Evolutionary conservation across 2,113 vertebrate species (phyloP), one percentile per base, ranked within the genome.

Genomic region (Pseudorhombus dupliciocellatus): DNA sequence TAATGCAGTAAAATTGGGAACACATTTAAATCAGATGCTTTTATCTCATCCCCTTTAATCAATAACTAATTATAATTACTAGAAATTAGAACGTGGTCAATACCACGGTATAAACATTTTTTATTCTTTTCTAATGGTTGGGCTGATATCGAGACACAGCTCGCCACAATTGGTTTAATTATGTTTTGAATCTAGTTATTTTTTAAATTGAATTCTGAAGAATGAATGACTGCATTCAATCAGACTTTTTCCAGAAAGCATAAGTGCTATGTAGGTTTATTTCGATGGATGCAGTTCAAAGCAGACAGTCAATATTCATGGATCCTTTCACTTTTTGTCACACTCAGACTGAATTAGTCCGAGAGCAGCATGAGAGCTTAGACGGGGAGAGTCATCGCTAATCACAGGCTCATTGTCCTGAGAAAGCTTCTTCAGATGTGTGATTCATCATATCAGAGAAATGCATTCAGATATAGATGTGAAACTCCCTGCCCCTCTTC

Each of bases 401-500:
- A 69, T 80, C 68, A 79, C 69, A 69, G 71, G 22, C 68, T 64
- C 68, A 70, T 59, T 22, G 60, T 66, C 54, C 44, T 46, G 44
- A 79, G 72, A 44, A 60, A 46, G 44, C 44, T 53, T 37, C 66
- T 66, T 63, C 70, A 70, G 54, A 75, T 44, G 66, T 73, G 22
- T 69, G 69, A 80, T 70, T 83, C 53, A 75, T 78, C 55, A 68
- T 24, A 72, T 83, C 59, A 77, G 28, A 70, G 46, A 78, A 65
- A 46, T 63, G 26, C 52, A 26, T 63, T 71, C 48, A 62, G 65
- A 79, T 74, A 40, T 16, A 75, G 84, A 44, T 4, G n/a, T 50
- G 16, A 71, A 53, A 51, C 30, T 58, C 42, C 20, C 24, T 52
- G 10, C 16, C 58, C 66, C 28, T 37, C 21, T 71, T 48, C 11